A percentile compares a stretch with the other conserved stretches of the same genome.
These are phyloP conservation scores for Muricea muricata DNA, from an alignment of 92 coral and sea anemone genomes.

Conservation along the genomic window DNA sequence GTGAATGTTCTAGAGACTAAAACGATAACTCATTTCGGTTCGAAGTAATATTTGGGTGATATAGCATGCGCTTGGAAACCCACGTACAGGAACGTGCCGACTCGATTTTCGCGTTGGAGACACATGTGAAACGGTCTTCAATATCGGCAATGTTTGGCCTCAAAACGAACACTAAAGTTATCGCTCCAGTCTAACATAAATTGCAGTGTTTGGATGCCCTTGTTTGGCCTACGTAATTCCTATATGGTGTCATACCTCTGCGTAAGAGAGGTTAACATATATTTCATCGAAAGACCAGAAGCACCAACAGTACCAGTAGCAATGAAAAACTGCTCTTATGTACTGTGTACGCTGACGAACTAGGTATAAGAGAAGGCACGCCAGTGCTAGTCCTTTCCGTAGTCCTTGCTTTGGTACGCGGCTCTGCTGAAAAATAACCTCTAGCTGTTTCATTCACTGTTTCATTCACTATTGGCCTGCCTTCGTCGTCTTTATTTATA, in stretches of 20 bases:
- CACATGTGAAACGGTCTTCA: too few relatives aligned
- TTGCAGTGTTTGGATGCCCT: not conserved
- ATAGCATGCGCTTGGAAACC: too few relatives aligned
- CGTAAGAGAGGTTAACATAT: not conserved
- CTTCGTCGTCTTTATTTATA: slow-evolving; percentile 20
- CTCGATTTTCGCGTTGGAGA: too few relatives aligned
- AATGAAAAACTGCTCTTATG: slow-evolving; percentile 15
- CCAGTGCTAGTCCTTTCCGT: not conserved
- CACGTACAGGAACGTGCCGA: too few relatives aligned
- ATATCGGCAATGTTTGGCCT: too few relatives aligned
- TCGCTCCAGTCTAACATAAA: not conserved
- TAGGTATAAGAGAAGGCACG: not conserved
- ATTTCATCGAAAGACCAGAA: not conserved
- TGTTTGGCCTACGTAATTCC: not conserved
- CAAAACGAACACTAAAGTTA: too few relatives aligned
- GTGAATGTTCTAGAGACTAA: too few relatives aligned
- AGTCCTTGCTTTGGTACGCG: slow-evolving; percentile 9
- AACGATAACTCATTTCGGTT: too few relatives aligned
- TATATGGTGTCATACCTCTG: not conserved
- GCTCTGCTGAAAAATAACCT: not conserved
- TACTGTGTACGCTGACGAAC: slow-evolving; percentile 4
- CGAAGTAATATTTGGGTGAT: too few relatives aligned
- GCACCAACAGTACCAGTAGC: not conserved
- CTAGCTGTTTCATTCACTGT: slow-evolving; percentile 27
- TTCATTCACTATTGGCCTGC: slow-evolving; percentile 27